These are phyloP conservation scores for Paraescarpia echinospica DNA, from an alignment of 1,140 invertebrate species.

Conservation along the genomic window DNA sequence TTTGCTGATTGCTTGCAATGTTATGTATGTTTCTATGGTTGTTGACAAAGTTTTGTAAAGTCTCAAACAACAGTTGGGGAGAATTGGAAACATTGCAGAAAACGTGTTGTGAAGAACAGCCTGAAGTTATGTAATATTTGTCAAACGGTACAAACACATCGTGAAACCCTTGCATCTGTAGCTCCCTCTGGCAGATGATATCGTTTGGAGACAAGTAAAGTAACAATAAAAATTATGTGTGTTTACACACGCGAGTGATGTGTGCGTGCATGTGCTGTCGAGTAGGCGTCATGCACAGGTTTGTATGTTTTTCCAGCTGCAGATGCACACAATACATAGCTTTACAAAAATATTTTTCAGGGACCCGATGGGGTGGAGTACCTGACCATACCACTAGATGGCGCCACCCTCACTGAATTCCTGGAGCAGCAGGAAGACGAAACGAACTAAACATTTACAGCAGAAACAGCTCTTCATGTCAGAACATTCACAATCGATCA, in stretches of 20 bases:
- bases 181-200: too few relatives aligned
- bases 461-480: not conserved
- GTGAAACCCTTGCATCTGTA: too few relatives aligned
- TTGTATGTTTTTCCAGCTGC: not conserved
- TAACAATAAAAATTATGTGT: not conserved
- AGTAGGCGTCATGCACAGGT: not conserved
- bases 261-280: not conserved
- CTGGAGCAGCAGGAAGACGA: conserved; percentile 50
- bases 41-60: not conserved
- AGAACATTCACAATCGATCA: not conserved
- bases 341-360: not conserved
- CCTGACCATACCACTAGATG: conserved; percentile 77
- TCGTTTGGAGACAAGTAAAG: conserved; percentile 6
- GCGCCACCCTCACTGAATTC: conserved; percentile 75
- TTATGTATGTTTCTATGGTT: not conserved
- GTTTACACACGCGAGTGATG: not conserved
- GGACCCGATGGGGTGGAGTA: conserved; percentile 75
- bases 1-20: too few relatives aligned
- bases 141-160: not conserved
- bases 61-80: not conserved
- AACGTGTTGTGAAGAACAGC: not conserved
- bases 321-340: not conserved
- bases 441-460: not conserved
- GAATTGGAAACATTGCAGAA: not conserved
- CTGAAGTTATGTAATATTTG: not conserved